phyloP scores from a whole-genome alignment of 1,140 invertebrate genomes.

The Cepaea nemoralis region DNA sequence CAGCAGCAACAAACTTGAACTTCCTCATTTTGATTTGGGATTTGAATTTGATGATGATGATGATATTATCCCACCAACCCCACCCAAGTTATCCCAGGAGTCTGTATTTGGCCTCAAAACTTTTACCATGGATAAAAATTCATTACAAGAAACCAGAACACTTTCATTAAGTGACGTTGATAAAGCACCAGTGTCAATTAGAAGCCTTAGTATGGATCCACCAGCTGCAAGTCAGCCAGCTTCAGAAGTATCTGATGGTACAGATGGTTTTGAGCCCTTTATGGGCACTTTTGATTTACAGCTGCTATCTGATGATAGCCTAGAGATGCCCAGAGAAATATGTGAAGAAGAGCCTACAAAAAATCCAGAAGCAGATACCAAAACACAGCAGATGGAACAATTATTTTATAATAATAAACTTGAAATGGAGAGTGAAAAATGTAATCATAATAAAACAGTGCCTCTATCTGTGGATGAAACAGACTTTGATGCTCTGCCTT shows the following conservation, averaged over 20 bases:
- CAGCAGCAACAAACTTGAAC: neutral
- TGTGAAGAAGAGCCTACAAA: neutral
- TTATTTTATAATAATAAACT: neutral
- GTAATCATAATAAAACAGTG: neutral
- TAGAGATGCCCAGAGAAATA: neutral
- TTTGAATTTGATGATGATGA: slow-evolving; percentile 63
- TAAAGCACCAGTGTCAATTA: neutral
- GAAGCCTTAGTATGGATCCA: neutral
- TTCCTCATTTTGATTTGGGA: slow-evolving; percentile 61
- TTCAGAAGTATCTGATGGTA: neutral
- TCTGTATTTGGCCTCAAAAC: neutral
- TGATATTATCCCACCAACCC: slow-evolving; percentile 59
- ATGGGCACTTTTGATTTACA: neutral
- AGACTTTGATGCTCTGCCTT: neutral
- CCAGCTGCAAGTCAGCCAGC: no score
- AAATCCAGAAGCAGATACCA: neutral
- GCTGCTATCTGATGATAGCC: neutral
- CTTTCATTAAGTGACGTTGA: neutral
- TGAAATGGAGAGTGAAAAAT: neutral
- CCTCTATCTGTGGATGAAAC: neutral
- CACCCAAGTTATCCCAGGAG: slow-evolving; percentile 17
- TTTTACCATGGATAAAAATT: neutral
- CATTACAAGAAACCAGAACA: neutral
- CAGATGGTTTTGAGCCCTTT: neutral
- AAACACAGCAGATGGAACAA: neutral